Conservation (phyloP, 2,113 vertebrate genomes). For the Fukomys damarensis region DNA sequence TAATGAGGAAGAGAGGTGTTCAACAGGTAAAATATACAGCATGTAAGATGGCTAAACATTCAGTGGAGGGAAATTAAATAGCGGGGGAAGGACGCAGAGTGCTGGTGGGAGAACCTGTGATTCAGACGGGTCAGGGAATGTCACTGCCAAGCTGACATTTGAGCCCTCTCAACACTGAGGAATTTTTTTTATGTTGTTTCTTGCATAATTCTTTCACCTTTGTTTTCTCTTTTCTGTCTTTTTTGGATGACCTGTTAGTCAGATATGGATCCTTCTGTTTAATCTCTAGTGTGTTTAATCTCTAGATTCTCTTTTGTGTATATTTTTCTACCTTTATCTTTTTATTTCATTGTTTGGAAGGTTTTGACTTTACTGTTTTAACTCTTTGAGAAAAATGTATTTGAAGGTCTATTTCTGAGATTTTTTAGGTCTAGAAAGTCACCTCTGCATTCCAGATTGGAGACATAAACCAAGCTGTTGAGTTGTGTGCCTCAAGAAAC, state of each 20-base stretch:
- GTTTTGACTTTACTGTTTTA: conserved; percentile 16
- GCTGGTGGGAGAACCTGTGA: not conserved
- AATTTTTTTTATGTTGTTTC: not conserved
- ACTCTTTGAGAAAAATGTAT: not conserved
- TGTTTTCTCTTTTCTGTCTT: not conserved
- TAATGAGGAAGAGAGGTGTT: not conserved
- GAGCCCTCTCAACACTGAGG: not conserved
- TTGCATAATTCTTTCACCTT: not conserved
- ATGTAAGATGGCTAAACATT: not conserved
- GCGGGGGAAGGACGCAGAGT: not conserved
- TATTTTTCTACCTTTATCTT: not conserved
- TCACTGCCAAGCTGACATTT: not conserved
- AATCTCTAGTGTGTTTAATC: not conserved
- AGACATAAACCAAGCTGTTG: not conserved
- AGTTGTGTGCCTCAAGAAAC: not conserved
- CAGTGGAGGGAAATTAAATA: not conserved
- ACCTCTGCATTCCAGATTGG: not conserved
- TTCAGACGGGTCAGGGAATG: not conserved
- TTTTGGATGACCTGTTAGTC: not conserved
- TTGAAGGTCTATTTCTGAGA: not conserved
- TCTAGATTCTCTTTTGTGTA: not conserved
- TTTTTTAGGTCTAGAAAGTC: not conserved
- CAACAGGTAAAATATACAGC: not conserved
- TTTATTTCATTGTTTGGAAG: not conserved
- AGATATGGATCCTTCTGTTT: not conserved